Conservation (phyloP, 2,888 invertebrate genomes). For the Parnassius glacialis region DNA sequence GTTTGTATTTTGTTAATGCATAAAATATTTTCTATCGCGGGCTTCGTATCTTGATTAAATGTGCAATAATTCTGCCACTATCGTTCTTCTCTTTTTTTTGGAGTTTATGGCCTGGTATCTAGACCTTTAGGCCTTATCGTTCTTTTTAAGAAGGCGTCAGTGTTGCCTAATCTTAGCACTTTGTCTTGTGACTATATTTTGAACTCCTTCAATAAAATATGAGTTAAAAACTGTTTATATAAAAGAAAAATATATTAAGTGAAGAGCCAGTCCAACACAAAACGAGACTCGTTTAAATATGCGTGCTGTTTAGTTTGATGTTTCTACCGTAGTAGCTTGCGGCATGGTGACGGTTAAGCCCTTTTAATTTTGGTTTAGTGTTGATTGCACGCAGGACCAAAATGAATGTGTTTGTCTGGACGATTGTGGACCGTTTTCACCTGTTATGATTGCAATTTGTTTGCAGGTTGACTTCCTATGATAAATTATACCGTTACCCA, state of each 20-base stretch:
- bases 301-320: conserved; percentile 46
- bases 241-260: neutral
- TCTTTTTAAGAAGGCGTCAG: too few relatives aligned
- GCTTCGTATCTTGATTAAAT: too few relatives aligned
- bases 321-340: conserved; percentile 57
- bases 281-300: conserved; percentile 17
- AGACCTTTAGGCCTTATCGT: too few relatives aligned
- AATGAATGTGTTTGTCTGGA: conserved; percentile 49
- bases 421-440: conserved; percentile 42
- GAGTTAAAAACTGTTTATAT: too few relatives aligned
- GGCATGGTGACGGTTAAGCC: conserved; percentile 67
- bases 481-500: conserved; percentile 6
- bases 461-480: neutral
- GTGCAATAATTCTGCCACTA: too few relatives aligned
- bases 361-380: conserved; percentile 24
- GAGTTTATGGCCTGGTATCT: too few relatives aligned
- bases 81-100: too few relatives aligned
- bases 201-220: too few relatives aligned
- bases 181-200: too few relatives aligned
- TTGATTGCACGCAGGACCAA: conserved; percentile 37
- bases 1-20: too few relatives aligned
- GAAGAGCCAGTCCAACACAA: conserved; percentile 16
- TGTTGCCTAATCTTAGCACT: too few relatives aligned
- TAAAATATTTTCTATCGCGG: too few relatives aligned
- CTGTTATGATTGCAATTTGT: conserved; percentile 15